Conservation (phyloP, 2,888 invertebrate species). For the Ferrisia virgata region DNA sequence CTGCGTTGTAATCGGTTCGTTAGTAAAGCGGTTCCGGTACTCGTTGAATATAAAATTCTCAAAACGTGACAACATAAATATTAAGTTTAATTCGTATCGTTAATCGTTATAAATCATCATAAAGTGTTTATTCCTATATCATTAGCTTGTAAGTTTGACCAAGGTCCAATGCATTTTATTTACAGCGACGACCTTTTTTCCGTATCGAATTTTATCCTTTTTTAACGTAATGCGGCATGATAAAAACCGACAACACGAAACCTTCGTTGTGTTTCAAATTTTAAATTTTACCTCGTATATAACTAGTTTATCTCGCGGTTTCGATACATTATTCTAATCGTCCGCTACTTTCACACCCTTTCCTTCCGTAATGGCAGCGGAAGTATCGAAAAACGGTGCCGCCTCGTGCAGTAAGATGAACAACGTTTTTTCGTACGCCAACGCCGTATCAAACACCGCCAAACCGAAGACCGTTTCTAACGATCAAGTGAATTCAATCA, state of each 20-base stretch:
- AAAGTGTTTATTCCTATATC: not conserved
- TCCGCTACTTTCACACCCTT: not conserved
- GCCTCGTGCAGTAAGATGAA: constrained; percentile 34
- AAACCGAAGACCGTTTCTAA: not conserved
- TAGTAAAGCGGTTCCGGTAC: constrained; percentile 38
- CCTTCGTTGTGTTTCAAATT: constrained; percentile 2
- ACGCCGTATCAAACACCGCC: constrained; percentile 31
- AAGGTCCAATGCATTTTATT: constrained; percentile 36
- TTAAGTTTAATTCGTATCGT: not conserved
- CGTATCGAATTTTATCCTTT: not conserved
- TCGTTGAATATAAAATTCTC: not conserved
- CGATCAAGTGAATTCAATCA: not conserved
- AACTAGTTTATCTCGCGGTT: not conserved
- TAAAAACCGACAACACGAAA: not conserved
- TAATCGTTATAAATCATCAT: not conserved
- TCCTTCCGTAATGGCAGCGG: constrained; percentile 14
- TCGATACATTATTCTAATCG: not conserved
- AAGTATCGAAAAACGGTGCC: not conserved
- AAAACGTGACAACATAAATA: constrained; percentile 39
- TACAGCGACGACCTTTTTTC: constrained; percentile 33
- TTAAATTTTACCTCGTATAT: not conserved
- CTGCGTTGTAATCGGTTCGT: not conserved
- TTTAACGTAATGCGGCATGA: constrained; percentile 6
- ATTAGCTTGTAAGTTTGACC: not conserved
- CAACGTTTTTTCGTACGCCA: constrained; percentile 39